Evolutionary conservation across 1,140 invertebrate species (phyloP).

Genomic region (Laupala kohalensis): DNA sequence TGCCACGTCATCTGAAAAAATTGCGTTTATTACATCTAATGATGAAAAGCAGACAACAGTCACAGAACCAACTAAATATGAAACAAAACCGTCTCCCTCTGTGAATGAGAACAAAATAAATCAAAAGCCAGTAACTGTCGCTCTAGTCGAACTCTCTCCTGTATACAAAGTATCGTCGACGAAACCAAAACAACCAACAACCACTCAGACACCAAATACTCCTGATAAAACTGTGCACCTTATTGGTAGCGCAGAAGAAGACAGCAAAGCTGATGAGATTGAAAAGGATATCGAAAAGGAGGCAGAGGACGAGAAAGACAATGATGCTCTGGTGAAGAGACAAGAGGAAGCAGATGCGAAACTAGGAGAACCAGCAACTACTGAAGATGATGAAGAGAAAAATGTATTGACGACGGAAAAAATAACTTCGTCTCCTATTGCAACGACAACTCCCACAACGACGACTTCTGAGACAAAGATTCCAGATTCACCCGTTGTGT

Average conservation of each 20-base stretch:
- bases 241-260: not conserved
- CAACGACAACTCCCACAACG: not conserved
- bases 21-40: too few species aligned
- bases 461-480: not conserved
- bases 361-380: not conserved
- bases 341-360: not conserved
- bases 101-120: not conserved
- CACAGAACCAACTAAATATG: too few species aligned
- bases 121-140: not conserved
- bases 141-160: not conserved
- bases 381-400: not conserved
- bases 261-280: not conserved
- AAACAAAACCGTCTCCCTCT: too few species aligned
- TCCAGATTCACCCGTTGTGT: not conserved
- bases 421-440: not conserved
- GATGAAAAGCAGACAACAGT: too few species aligned
- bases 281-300: not conserved
- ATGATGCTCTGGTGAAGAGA: not conserved
- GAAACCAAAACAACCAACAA: not conserved
- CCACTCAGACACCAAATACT: not conserved
- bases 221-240: not conserved
- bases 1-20: too few species aligned
- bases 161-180: not conserved
- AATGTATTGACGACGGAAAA: not conserved
- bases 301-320: not conserved